Evolutionary conservation across 2,113 vertebrate species (phyloP).

Genomic region (Chaetorhynchus papuensis): DNA sequence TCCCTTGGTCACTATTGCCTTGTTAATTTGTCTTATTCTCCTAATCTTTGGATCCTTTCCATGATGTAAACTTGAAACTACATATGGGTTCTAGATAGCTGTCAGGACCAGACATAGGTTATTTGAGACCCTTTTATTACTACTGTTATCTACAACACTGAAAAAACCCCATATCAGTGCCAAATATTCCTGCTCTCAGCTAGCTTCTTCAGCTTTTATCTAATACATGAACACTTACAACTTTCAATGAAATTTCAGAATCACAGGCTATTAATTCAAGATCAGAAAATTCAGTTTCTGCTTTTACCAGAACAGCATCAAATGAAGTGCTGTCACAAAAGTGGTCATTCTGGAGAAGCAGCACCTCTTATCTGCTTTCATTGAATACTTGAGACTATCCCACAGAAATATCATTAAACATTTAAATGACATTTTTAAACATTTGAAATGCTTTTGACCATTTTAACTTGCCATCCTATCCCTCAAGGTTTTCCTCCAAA

Average conservation of each 20-base stretch:
- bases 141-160: not conserved
- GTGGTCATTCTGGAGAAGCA: not conserved
- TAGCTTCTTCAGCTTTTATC: not conserved
- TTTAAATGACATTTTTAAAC: not conserved
- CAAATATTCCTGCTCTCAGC: not conserved
- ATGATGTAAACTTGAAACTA: fast-evolving
- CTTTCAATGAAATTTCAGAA: not conserved
- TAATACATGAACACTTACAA: not conserved
- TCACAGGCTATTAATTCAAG: not conserved
- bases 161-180: not conserved
- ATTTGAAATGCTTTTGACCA: not conserved
- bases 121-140: not conserved
- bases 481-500: not conserved
- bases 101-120: not conserved
- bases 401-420: not conserved
- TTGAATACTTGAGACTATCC: not conserved
- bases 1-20: not conserved
- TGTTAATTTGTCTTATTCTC: not conserved
- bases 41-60: not conserved
- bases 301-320: not conserved
- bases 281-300: not conserved
- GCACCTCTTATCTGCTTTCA: not conserved
- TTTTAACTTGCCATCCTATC: not conserved
- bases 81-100: not conserved
- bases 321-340: not conserved